Base-by-base conservation (phyloP, 1,140 invertebrate genomes). In the Brachionus rubens region DNA sequence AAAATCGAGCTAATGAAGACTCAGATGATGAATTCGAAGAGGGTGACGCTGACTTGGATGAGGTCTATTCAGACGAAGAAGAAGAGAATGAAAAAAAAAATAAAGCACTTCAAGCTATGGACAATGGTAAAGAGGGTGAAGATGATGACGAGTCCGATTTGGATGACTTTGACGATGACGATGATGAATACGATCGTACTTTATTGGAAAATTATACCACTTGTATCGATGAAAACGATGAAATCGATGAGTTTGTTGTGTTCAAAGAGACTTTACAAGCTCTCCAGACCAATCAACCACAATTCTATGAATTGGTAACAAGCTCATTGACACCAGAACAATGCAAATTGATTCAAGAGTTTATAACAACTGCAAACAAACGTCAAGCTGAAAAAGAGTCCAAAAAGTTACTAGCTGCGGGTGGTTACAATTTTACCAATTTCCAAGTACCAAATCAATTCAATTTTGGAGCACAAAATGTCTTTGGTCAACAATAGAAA, bases 341-440 rank as follows among this genome's bases (percentile, higher is more conserved):
- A 82, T 89, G 90, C 77, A 93, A 93, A 81, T 88, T 91, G 46
- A 84, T 97, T 30, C 89, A 92, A 79, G 92, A 96, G 80, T 89
- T 97, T 33, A 91, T 94, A 78, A 87, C 92, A 41, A 87, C 94
- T 33, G 93, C 94, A 16, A 93, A 96, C 81, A 94, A 96, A 81
- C 88, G 93, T 59, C 92, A 91, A 83, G 94, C 93, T 52, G 93
- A 92, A 72, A 89, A 91, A 80, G 92, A 88, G 92, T 95, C 87
- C 90, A 94, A 89, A 88, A 91, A 82, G 81, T 96, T 97, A 82
- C 92, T 96, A 85, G 90, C 94, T 84, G 91, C 91, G 85, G 94
- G 94, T 82, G 94, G 91, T 79, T 95, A 92, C 81, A 88, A 89
- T 79, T 95, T 95, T 82, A 88, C 90, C 40, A 90, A 91, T 79